Percentiles rank a stretch among this genome's conserved stretches.
These are phyloP conservation scores for Serripes groenlandicus DNA, from an alignment of 2,888 invertebrate genomes.

Conservation along the genomic window DNA sequence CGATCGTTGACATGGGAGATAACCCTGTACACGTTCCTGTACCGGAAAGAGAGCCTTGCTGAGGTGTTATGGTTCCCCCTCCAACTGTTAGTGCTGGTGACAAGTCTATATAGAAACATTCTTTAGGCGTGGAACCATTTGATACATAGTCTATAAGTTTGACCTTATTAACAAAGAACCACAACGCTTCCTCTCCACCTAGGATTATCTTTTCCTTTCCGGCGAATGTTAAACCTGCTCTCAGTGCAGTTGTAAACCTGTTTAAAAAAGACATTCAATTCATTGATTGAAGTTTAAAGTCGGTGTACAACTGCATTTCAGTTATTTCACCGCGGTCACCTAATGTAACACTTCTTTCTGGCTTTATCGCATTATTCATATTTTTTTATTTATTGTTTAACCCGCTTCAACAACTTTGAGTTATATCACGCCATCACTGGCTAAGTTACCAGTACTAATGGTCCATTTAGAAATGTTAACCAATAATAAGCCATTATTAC, in stretches of 20 bases:
- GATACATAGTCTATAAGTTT: constrained; percentile 72
- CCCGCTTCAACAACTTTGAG: too few relatives aligned
- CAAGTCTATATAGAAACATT: constrained; percentile 59
- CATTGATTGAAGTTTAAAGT: too few relatives aligned
- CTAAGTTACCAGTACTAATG: too few relatives aligned
- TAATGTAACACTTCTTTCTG: too few relatives aligned
- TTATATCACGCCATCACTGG: too few relatives aligned
- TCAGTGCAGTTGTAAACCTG: constrained; percentile 76
- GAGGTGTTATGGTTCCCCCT: constrained; percentile 54
- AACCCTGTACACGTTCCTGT: constrained; percentile 61
- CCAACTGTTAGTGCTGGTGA: constrained; percentile 60
- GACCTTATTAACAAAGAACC: constrained; percentile 78
- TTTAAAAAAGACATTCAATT: too few relatives aligned
- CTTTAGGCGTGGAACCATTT: constrained; percentile 23
- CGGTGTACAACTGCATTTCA: too few relatives aligned
- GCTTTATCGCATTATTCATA: too few relatives aligned
- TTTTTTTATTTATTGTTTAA: too few relatives aligned
- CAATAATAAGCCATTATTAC: too few relatives aligned
- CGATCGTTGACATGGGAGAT: constrained; percentile 29
- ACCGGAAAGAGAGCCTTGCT: constrained; percentile 52
- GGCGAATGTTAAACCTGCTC: constrained; percentile 72
- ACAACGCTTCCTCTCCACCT: constrained; percentile 79
- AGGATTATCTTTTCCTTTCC: constrained; percentile 76
- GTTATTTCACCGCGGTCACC: too few relatives aligned
- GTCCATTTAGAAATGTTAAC: too few relatives aligned